Percentiles rank a stretch among this genome's conserved stretches.
Conservation (phyloP, 2,113 vertebrate species). For the Cettia cetti region DNA sequence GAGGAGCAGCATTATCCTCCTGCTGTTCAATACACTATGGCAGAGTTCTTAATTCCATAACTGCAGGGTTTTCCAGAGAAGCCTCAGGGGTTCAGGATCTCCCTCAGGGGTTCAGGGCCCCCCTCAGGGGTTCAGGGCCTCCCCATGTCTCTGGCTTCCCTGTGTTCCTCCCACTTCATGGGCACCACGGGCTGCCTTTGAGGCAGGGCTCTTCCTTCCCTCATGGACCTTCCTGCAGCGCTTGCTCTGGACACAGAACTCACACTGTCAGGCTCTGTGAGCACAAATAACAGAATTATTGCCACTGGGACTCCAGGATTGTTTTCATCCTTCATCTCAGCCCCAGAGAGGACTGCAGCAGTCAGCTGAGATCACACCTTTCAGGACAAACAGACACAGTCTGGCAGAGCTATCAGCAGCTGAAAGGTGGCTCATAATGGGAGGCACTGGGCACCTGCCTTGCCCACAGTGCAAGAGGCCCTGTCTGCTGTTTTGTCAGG, state of each 20-base stretch:
- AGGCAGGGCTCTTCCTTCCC: background rate
- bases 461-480: background rate
- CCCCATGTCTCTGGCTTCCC: too few relatives aligned
- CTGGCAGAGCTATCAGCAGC: background rate
- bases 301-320: background rate
- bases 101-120: background rate
- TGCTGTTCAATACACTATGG: background rate
- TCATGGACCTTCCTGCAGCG: background rate
- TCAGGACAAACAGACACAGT: background rate
- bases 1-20: background rate
- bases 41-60: background rate
- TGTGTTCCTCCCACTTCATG: background rate
- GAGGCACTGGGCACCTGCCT: background rate
- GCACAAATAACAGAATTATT: background rate
- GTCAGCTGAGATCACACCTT: background rate
- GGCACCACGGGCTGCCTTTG: background rate
- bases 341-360: background rate
- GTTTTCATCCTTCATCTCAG: background rate
- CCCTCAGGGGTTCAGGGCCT: background rate
- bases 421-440: background rate
- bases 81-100: background rate
- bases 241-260: background rate
- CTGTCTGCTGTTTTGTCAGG: background rate
- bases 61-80: background rate
- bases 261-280: background rate